Base-by-base conservation (phyloP, 2,888 invertebrate genomes). In the Synergus itoensis region DNA sequence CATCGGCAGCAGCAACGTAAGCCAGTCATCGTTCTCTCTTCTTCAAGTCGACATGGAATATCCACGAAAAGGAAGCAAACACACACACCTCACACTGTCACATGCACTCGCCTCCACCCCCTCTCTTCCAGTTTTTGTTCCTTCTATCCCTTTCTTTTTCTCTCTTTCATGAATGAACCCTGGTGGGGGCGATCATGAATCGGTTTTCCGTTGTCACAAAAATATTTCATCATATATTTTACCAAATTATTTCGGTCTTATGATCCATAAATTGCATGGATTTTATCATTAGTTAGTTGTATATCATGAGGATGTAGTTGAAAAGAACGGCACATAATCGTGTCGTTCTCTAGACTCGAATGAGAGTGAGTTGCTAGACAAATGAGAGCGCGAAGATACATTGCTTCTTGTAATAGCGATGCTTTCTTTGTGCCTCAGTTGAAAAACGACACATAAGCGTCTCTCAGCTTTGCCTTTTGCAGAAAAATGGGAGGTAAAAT, bases 21-120 rank as follows among this genome's bases (percentile, higher is more conserved):
- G 82, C 84, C 86, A 86, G 86, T 89, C 88, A 87, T 87, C 87
- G 84, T 87, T 86, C 85, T 89, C 86, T 88, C 86, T 85, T 86
- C 86, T 86, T 87, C 88, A 84, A 86, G 83, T 86, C 82, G 82
- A 82, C 83, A 85, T 81, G 80, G 78, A 84, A 82, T 77, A 43
- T 80, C 21, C 63, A 78, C 73, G 53, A 53, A 79, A 79, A 80
- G 75, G 81, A 77, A 67, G 43, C 63, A 82, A 75, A 78, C 80
- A 78, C 18, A 79, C 77, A 73, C 73, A 63, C n/a, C 43, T 62
- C 5, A 65, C 75, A 60, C 75, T 14, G 9, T 62, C 76, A 57
- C 76, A 79, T 69, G 79, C 77, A 80, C 62, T 36, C 73, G 73
- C 36, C n/a, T 62, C 40, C 48, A 28, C 63, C 63, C 12, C 60